Conservation (phyloP, 2,113 vertebrate genomes). For the Erythrolamprus reginae region DNA sequence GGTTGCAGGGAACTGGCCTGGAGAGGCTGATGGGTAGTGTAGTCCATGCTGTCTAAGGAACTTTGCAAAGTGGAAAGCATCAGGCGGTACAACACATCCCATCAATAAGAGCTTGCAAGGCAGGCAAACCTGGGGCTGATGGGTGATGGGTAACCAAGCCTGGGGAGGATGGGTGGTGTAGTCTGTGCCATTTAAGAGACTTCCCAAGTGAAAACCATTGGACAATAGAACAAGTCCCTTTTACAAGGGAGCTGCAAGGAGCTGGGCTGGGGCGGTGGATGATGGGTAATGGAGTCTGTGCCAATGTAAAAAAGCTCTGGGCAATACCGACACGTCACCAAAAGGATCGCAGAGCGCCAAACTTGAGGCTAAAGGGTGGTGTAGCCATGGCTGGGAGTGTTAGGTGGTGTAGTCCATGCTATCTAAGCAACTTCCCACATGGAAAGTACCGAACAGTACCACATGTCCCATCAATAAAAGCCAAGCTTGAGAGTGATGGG, state of each 20-base stretch:
- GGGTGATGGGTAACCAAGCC: not conserved
- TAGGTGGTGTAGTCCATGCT: no score
- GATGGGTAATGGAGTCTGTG: not conserved
- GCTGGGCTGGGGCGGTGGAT: not conserved
- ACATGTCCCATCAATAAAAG: not conserved
- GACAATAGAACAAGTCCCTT: not conserved
- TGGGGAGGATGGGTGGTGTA: not conserved
- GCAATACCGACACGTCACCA: not conserved
- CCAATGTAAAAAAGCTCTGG: not conserved
- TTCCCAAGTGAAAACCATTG: not conserved
- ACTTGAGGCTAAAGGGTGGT: not conserved
- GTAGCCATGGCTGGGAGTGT: not conserved
- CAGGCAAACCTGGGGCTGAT: not conserved
- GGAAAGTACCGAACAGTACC: not conserved
- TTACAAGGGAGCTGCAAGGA: not conserved
- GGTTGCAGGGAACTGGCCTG: not conserved
- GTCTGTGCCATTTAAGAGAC: not conserved
- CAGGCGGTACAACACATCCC: not conserved
- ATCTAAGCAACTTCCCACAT: not conserved
- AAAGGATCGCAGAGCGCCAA: not conserved
- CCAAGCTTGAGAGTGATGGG: not conserved
- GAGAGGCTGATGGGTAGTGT: not conserved
- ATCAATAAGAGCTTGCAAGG: not conserved
- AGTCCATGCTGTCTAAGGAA: not conserved
- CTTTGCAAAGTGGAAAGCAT: not conserved